Evolutionary conservation across 1,140 invertebrate genomes (phyloP).

Genomic region (Diuraphis noxia): DNA sequence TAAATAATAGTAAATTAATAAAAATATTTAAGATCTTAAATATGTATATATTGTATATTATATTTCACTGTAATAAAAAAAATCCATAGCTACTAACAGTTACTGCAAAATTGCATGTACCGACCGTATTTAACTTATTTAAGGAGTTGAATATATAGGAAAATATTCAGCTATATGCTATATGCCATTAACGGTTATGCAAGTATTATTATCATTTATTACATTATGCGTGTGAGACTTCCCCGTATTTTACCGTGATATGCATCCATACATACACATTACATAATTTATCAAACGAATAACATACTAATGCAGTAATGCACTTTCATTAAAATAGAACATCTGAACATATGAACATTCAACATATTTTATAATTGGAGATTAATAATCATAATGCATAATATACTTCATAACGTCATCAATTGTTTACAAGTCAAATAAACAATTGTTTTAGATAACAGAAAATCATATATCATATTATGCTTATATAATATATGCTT

Average conservation of each 20-base stretch:
- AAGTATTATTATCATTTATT: background rate
- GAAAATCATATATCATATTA: background rate
- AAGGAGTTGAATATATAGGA: background rate
- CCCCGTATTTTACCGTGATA: background rate
- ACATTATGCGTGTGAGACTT: background rate
- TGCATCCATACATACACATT: background rate
- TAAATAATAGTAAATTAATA: background rate
- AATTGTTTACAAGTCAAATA: background rate
- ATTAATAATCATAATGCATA: no score
- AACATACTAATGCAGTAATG: background rate
- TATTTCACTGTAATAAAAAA: background rate
- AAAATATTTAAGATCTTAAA: background rate
- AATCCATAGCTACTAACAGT: background rate
- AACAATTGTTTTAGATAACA: background rate
- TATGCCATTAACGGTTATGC: background rate
- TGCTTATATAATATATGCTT: no score
- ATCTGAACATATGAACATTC: no score
- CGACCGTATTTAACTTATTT: no score
- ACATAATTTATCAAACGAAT: background rate
- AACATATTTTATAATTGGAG: background rate
- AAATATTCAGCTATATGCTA: no score
- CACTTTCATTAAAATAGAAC: background rate
- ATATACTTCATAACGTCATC: background rate
- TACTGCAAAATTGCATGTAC: background rate
- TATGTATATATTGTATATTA: background rate